phyloP scores from a whole-genome alignment of 1,140 invertebrate species.

The Sitodiplosis mosellana region DNA sequence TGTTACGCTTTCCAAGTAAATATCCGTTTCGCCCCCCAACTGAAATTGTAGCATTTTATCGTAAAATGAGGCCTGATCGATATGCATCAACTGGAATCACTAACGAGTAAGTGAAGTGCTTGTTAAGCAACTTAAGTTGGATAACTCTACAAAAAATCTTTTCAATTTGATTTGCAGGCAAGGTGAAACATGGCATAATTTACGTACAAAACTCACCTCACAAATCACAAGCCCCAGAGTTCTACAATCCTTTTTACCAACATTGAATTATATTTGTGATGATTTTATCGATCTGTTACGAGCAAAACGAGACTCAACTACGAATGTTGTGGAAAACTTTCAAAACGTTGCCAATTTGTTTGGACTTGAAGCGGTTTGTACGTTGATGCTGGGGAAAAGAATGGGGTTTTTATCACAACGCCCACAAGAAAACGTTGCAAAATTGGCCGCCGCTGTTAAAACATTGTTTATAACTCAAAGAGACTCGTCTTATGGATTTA shows the following conservation, averaged over 20 bases:
- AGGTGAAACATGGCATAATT: conserved; percentile 58
- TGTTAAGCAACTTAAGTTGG: no score
- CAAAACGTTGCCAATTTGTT: conserved; percentile 54
- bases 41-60: conserved; percentile 59
- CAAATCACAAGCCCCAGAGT: conserved; percentile 59
- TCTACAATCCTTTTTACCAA: conserved; percentile 55
- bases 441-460: conserved; percentile 48
- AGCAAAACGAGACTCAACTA: conserved; percentile 26
- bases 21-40: conserved; percentile 67
- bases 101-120: conserved; percentile 67
- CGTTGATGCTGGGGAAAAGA: conserved; percentile 52
- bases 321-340: conserved; percentile 36
- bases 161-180: conserved; percentile 37
- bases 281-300: conserved; percentile 55
- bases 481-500: conserved; percentile 64
- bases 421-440: conserved; percentile 30
- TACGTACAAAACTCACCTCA: conserved; percentile 53
- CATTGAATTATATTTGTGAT: conserved; percentile 55
- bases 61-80: conserved; percentile 49
- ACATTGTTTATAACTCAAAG: conserved; percentile 53
- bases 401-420: conserved; percentile 57
- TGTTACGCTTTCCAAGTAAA: conserved; percentile 46
- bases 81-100: conserved; percentile 63
- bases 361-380: conserved; percentile 63
- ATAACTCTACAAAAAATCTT: no score